These are phyloP conservation scores for Drosophila athabasca DNA, from an alignment of 1,140 invertebrate species.

Conservation along the genomic window DNA sequence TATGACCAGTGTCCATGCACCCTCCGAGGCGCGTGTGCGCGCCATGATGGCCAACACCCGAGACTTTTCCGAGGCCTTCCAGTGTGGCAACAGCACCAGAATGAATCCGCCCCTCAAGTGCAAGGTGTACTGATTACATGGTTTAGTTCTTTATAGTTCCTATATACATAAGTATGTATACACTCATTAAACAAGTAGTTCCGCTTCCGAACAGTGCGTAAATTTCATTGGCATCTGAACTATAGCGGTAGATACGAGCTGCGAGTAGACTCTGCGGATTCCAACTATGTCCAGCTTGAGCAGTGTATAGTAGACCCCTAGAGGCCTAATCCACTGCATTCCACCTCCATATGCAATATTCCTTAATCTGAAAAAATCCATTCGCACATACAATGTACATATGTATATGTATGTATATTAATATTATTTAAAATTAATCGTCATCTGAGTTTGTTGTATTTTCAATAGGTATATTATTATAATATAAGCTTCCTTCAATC, in stretches of 20 bases:
- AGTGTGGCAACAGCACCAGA: constrained; percentile 88
- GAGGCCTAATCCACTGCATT: too few relatives aligned
- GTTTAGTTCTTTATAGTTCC: constrained; percentile 4
- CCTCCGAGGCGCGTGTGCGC: constrained; percentile 91
- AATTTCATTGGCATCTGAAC: constrained; percentile 2
- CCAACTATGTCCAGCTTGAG: constrained; percentile 95
- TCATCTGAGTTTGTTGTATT: too few relatives aligned
- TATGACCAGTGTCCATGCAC: constrained; percentile 92
- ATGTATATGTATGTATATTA: too few relatives aligned
- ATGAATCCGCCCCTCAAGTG: constrained; percentile 97
- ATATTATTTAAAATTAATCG: too few relatives aligned
- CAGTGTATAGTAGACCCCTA: constrained; percentile 86
- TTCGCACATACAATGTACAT: too few relatives aligned
- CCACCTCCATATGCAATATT: too few relatives aligned
- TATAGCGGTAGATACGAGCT: too few relatives aligned
- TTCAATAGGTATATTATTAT: too few relatives aligned
- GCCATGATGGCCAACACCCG: constrained; percentile 93
- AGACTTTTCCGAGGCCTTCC: constrained; percentile 93
- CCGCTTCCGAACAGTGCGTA: constrained; percentile 28
- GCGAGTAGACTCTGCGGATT: constrained; percentile 89
- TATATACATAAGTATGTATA: constrained; percentile 1
- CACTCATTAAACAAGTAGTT: constrained; percentile 13
- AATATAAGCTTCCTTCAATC: too few relatives aligned
- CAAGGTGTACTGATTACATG: constrained; percentile 87
- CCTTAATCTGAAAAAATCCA: too few relatives aligned